Conservation (phyloP, 1,140 invertebrate genomes). For the Ruditapes philippinarum region DNA sequence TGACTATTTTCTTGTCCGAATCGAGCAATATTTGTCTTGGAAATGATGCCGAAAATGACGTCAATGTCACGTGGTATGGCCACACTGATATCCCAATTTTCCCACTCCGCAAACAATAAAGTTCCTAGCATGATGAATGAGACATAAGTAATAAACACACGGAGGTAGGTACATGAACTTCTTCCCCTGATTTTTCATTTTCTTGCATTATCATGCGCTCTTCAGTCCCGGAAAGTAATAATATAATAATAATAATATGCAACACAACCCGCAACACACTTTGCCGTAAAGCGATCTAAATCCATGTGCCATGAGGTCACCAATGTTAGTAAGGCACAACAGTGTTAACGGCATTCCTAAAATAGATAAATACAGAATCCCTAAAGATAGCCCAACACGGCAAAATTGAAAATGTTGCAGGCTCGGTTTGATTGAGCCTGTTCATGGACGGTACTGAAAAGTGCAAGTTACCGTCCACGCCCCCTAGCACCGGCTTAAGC, state of each 20-base stretch:
- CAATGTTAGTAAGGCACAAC: slow-evolving; percentile 96
- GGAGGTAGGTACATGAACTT: slow-evolving; percentile 81
- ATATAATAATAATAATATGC: slow-evolving; percentile 79
- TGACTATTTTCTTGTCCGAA: no score
- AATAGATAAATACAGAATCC: no score
- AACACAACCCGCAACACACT: slow-evolving; percentile 83
- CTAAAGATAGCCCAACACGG: no score
- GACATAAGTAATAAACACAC: slow-evolving; percentile 84
- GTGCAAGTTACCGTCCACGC: no score
- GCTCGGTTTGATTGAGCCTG: no score
- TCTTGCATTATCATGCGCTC: slow-evolving; percentile 74
- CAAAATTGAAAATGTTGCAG: no score
- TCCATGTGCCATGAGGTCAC: slow-evolving; percentile 97
- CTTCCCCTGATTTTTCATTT: slow-evolving; percentile 77
- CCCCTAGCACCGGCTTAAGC: no score
- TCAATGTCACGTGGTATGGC: no score
- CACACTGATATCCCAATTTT: slow-evolving; percentile 90
- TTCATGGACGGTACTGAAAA: no score
- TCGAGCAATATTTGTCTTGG: no score
- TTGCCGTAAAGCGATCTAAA: slow-evolving; percentile 98
- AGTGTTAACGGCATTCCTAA: slow-evolving; percentile 99
- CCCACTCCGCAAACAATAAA: slow-evolving; percentile 85
- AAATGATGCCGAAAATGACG: no score
- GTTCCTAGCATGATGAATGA: slow-evolving; percentile 86
- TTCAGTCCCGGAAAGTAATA: slow-evolving; percentile 62